Base-by-base conservation (phyloP, 2,797 vertebrate species). In the Euthynnus affinis region DNA sequence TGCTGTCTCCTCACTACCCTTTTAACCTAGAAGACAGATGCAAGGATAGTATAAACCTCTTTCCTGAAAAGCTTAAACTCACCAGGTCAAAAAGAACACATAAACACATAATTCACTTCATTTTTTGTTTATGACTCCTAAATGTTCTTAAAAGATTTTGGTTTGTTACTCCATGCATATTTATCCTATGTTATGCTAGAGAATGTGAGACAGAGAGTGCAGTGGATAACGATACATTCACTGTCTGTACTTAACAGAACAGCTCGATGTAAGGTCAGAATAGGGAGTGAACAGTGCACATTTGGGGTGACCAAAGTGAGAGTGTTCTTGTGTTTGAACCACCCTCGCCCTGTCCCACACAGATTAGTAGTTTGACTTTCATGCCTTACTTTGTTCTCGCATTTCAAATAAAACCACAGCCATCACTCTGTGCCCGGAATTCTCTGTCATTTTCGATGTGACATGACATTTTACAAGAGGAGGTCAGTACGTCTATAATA, bases 391-490 rank as follows among this genome's bases (percentile, higher is more conserved):
- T 27, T 9, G n/a, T 72, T 68, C 79, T 66, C 2, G 57, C 9
- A 22, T 37, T 25, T 44, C 42, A 48, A 71, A n/a, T 76, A 34
- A 80, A 84, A 49, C 49, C 78, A 76, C 18, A 52, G 3, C 9
- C 25, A 60, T 65, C 57, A 46, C 42, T 71, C 40, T 71, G 52
- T 46, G 57, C 53, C 60, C 40, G 12, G 63, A 72, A 72, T 78
- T 44, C 18, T 49, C 15, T 70, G 40, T 83, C 18, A 27, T 59
- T 81, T 74, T 70, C 79, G 40, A 65, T 66, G 22, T 67, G 58
- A 78, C 71, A 70, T 76, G 64, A 62, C 52, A 80, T 87, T 83
- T 82, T 60, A 84, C 46, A 68, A 53, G 53, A 60, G 55, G 29
- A 80, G 52, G 68, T 91, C 81, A 78, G 42, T 37, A 53, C 32